Base-by-base conservation (phyloP, 2,888 invertebrate genomes). In the Meteorus cinctellus region DNA sequence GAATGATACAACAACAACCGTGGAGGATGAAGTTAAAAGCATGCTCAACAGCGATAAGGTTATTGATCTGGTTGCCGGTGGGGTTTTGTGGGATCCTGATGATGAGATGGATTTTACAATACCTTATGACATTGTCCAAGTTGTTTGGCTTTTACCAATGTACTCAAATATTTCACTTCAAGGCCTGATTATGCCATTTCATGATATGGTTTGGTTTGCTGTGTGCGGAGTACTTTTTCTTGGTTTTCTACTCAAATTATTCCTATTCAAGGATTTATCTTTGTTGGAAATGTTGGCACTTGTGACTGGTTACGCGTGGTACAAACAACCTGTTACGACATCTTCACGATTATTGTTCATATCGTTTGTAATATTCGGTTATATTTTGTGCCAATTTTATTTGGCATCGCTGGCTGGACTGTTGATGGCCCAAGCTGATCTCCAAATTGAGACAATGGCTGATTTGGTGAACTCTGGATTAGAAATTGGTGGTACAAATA, bases 351-450 rank as follows among this genome's bases (percentile, higher is more conserved):
- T 88, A 4, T 81, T 84, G 16, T 88, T 85, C n/a, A 78, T 87
- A 5, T 83, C 86, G 5, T 88, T 87, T 86, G 79, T 82, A 0
- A 69, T 88, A 1, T 88, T 85, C 51, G 86, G 88, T 0, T 84
- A 85, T 51, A 79, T 88, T 16, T 72, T 88, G 5, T 80, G 84
- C 4, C 88, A 89, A 59, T 80, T 83, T 16, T 89, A 88, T 77
- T 77, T 88, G n/a, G 88, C 86, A 3, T 84, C 88, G 1, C 69
- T 89, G 59, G 84, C 88, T 0, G 86, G 86, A 4, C 85, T 86
- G 69, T 77, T 89, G 63, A 81, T 87, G 68, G 82, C 84, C 10
- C 81, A 78, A 1, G 81, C 85, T 0, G 78, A 80, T 5, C 3
- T 63, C 2, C 84, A 84, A 36, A 81, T 88, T 6, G 80, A 82